Conservation (phyloP, 2,797 vertebrate genomes). For the Enteromius anoplus region DNA sequence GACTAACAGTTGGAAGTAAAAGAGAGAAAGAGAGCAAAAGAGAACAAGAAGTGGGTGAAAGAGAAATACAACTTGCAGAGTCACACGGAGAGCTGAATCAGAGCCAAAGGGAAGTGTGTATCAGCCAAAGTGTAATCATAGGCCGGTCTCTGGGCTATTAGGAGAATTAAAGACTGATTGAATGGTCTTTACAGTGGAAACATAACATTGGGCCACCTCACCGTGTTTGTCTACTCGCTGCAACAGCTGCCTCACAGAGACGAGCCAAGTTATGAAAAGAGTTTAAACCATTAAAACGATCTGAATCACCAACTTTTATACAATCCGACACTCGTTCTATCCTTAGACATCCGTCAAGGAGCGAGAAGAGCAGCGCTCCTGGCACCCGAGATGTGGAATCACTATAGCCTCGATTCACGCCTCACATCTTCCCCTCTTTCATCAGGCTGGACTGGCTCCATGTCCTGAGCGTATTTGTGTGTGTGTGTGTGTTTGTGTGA, state of each 20-base stretch:
- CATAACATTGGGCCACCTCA: constrained; percentile 53
- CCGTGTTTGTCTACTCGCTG: constrained; percentile 48
- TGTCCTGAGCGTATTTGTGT: constrained; percentile 39
- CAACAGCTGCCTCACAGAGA: constrained; percentile 56
- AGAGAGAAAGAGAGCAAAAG: constrained; percentile 20
- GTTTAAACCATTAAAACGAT: constrained; percentile 60
- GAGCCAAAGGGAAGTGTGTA: constrained; percentile 57
- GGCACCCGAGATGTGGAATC: constrained; percentile 51
- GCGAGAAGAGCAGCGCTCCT: constrained; percentile 42
- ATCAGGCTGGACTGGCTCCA: constrained; percentile 58
- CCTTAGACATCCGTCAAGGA: constrained; percentile 57
- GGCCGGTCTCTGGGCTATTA: constrained; percentile 59
- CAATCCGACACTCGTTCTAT: constrained; percentile 34
- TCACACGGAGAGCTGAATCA: constrained; percentile 43
- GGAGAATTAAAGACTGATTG: constrained; percentile 60
- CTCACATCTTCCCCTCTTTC: constrained; percentile 55
- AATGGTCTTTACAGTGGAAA: constrained; percentile 60
- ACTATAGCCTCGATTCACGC: constrained; percentile 60
- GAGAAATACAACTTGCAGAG: constrained; percentile 14
- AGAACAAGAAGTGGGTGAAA: constrained; percentile 22
- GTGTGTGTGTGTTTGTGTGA: constrained; percentile 38
- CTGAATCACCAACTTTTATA: constrained; percentile 45
- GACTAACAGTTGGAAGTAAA: constrained; percentile 6
- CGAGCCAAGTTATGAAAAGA: constrained; percentile 58
- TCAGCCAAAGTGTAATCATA: constrained; percentile 61